A percentile compares a stretch with the other conserved stretches of the same genome.
These are phyloP conservation scores for Rhabdornis inornatus DNA, from an alignment of 2,113 vertebrate genomes.

Conservation along the genomic window DNA sequence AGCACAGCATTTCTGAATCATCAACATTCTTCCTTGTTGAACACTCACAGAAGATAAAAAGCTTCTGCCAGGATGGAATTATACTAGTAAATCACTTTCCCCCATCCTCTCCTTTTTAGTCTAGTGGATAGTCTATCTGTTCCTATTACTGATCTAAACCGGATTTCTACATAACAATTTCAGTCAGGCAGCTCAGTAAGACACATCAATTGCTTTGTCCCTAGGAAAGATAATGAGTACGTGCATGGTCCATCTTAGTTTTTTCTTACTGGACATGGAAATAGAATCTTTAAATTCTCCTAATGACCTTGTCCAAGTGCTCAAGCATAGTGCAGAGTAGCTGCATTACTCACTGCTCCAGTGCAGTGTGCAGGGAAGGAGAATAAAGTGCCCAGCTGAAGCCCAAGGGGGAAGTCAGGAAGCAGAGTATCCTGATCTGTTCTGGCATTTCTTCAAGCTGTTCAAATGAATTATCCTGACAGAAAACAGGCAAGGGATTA, in stretches of 20 bases:
- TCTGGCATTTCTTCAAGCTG: not conserved
- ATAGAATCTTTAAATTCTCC: not conserved
- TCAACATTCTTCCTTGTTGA: not conserved
- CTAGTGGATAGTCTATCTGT: not conserved
- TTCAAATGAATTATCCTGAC: not conserved
- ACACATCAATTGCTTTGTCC: not conserved
- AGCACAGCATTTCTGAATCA: not conserved
- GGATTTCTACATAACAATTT: not conserved
- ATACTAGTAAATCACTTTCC: not conserved
- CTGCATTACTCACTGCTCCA: not conserved
- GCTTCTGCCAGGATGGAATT: not conserved
- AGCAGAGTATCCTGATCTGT: not conserved
- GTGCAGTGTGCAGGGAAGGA: not conserved
- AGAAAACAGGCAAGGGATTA: not conserved
- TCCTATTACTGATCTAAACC: not conserved
- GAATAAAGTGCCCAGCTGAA: not conserved
- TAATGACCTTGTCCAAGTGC: not conserved
- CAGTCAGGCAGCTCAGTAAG: not conserved
- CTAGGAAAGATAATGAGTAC: not conserved
- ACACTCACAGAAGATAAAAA: not conserved
- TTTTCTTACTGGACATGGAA: not conserved
- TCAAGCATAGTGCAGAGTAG: not conserved
- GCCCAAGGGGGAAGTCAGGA: not conserved
- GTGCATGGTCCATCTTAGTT: not conserved
- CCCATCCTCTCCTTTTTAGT: not conserved